Evolutionary conservation across 2,888 invertebrate species (phyloP), one percentile per base, ranked within the genome.

Genomic region (Polylopha cassiicola): DNA sequence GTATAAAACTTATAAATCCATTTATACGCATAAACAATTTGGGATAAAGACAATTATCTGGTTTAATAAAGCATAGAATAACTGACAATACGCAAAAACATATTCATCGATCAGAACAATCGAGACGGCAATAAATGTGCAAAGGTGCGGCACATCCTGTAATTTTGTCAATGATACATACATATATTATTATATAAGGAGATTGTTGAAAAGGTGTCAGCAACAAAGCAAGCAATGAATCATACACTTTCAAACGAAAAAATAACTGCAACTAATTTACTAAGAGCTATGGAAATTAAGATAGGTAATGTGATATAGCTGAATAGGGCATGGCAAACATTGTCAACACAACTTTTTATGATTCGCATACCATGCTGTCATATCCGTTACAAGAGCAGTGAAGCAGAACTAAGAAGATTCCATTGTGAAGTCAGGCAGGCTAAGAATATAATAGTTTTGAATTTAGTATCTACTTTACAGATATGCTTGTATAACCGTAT

Each of bases 311-410:
- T 11, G 33, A 11, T 14, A 24, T n/a, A 13, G 21, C 17, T 38
- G 26, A 33, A 26, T 27, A 9, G 14, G 32, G 38, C 31, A 22
- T 33, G 38, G 37, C 37, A 21, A n/a, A 23, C 37, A 41, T 42
- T 42, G 43, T 37, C 37, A 43, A 37, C 21, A 20, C 15, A 15
- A 16, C 24, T 16, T 42, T 29, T 36, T 27, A 53, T 50, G 38
- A 44, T 39, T 52, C 46, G 46, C 51, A 45, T 47, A 37, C 48
- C 48, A 53, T 49, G 47, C 50, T 57, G 61, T 65, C 65, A 65
- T 66, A 67, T 69, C 69, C 65, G 65, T 62, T 61, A 58, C 57
- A 57, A 39, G 37, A 37, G 48, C 58, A 53, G 18, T 55, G 50
- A 50, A 60, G 62, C 64, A 58, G 53, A 55, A 60, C 61, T 55